Percentiles rank a stretch among this genome's conserved stretches.
Evolutionary conservation across 2,888 invertebrate species (phyloP).

Genomic region (Xiphydria camelus): DNA sequence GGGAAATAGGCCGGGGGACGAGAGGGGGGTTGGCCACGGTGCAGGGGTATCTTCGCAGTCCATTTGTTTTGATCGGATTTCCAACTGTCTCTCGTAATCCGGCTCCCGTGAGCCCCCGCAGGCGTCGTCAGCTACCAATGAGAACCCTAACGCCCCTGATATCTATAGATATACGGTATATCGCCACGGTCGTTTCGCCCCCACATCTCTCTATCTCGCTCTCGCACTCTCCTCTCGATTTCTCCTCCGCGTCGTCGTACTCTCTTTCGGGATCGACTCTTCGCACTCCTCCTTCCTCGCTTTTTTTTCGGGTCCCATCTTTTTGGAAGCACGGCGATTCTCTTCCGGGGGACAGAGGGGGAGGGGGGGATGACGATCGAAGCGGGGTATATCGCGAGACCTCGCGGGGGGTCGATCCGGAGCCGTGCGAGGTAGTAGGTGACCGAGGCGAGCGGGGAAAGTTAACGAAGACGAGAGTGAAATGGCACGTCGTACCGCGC

Average conservation of each 20-base stretch:
- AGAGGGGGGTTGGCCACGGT: no score
- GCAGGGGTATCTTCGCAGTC: slow-evolving; percentile 47
- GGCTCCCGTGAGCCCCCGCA: slow-evolving; percentile 46
- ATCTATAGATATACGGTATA: no score
- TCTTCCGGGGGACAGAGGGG: no score
- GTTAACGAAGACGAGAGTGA: neutral
- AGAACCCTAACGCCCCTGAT: slow-evolving; percentile 50
- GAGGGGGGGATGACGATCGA: no score
- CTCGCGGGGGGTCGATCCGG: no score
- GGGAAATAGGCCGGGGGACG: no score
- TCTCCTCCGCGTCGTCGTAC: slow-evolving; percentile 5
- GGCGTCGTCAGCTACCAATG: slow-evolving; percentile 50
- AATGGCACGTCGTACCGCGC: no score
- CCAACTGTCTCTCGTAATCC: slow-evolving; percentile 54
- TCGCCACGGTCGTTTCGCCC: slow-evolving; percentile 21
- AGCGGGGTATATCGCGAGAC: no score
- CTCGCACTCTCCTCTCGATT: slow-evolving; percentile 4
- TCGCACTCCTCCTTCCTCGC: neutral
- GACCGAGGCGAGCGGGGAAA: neutral
- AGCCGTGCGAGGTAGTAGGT: neutral
- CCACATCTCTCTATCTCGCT: slow-evolving; percentile 8
- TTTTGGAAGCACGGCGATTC: no score
- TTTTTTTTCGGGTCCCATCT: neutral
- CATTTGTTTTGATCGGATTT: slow-evolving; percentile 57
- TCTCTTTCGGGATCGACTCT: neutral